Evolutionary conservation across 2,888 invertebrate species (phyloP), one percentile per base, ranked within the genome.

Genomic region (Lepidocyrtoides sp.): DNA sequence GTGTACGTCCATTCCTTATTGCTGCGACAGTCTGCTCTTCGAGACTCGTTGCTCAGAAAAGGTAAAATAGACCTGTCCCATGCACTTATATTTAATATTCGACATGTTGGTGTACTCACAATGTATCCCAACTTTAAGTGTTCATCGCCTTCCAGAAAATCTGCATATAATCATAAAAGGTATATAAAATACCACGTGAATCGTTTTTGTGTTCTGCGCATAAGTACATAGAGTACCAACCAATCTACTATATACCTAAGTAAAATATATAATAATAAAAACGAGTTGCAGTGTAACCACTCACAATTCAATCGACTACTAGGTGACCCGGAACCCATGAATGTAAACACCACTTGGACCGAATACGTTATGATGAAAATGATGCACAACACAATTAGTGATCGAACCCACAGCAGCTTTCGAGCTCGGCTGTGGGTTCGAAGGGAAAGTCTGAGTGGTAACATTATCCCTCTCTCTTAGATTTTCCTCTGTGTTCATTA

Each of bases 11-110:
- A 93, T 44, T 92, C 88, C 23, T 79, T 82, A 29, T 91, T 83
- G 36, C 60, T n/a, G 23, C 79, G 41, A 63, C 92, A 92, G 26
- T 92, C 51, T 10, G 8, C 12, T 7, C 51, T 17, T 10, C 60
- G 72, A 23, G 81, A 29, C 44, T 85, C 69, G 48, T 85, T 26
- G 57, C 63, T 88, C 3, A 93, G 5, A 54, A 92, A 89, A 23
- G 92, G 92, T 10, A 90, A 12, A 0, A 93, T 83, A 4, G 93
- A 91, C 75, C 81, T 89, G 86, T 93, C 92, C 91, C 91, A 93
- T 10, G 93, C 91, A 82, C 89, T 91, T 8, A 93, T 72, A 77
- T 93, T 92, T 32, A 92, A 87, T 75, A 93, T 93, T 10, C 82
- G 79, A 36, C 93, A 93, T 29, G 89, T 77, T 26, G 89, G 77